Evolutionary conservation across 1,140 invertebrate genomes (phyloP).

Genomic region (Drosophila yakuba): DNA sequence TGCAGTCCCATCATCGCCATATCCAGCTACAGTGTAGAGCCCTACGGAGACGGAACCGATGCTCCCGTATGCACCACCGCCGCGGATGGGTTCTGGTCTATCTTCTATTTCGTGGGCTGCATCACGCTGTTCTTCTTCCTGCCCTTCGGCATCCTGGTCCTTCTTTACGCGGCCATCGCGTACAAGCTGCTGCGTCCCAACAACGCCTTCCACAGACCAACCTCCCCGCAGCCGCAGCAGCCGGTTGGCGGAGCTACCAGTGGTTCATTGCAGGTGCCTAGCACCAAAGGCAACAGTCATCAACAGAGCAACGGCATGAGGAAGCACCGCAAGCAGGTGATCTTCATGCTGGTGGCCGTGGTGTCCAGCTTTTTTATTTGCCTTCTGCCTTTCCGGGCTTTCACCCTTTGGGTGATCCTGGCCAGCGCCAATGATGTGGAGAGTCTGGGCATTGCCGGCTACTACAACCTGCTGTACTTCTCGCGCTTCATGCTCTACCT

Average conservation of each 20-base stretch:
- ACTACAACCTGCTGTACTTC: slow-evolving; percentile 94
- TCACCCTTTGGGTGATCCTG: slow-evolving; percentile 94
- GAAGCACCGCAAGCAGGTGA: slow-evolving; percentile 90
- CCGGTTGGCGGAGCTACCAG: slow-evolving; percentile 3
- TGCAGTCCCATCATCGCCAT: slow-evolving; percentile 92
- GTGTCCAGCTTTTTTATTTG: slow-evolving; percentile 96
- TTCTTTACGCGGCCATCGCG: slow-evolving; percentile 93
- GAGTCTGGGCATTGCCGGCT: slow-evolving; percentile 90
- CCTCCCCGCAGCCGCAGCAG: slow-evolving; percentile 79
- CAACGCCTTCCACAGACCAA: slow-evolving; percentile 79
- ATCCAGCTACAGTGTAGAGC: slow-evolving; percentile 89
- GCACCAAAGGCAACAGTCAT: slow-evolving; percentile 67
- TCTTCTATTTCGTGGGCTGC: slow-evolving; percentile 91
- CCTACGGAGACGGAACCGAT: slow-evolving; percentile 88
- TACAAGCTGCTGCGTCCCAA: slow-evolving; percentile 88
- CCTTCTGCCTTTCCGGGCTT: slow-evolving; percentile 93
- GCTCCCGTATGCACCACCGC: slow-evolving; percentile 91
- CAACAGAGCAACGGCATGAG: slow-evolving; percentile 80
- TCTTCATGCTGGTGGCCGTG: slow-evolving; percentile 95
- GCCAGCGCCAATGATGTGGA: slow-evolving; percentile 88
- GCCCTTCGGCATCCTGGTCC: slow-evolving; percentile 92
- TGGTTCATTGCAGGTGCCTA: slow-evolving; percentile 6
- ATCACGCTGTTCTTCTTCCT: slow-evolving; percentile 93
- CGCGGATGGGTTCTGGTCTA: slow-evolving; percentile 90
- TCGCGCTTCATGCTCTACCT: slow-evolving; percentile 94